Evolutionary conservation across 30 jellyfish, hydroid and myxozoan species (phyloP), one percentile per base, ranked within the genome.

Genomic region (Clytia hemisphaerica): DNA sequence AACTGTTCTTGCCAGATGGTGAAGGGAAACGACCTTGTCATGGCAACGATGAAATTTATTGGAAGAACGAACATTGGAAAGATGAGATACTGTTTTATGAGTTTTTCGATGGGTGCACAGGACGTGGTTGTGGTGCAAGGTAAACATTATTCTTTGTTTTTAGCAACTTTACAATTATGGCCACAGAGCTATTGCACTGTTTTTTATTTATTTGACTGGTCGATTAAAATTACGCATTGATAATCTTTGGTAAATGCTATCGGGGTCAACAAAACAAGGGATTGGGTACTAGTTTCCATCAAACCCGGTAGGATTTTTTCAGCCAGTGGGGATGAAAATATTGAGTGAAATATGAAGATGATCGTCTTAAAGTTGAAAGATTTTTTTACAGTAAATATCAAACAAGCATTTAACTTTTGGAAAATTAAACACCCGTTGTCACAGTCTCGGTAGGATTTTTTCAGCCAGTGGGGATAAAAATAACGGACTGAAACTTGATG

Each of bases 101-200:
- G 71, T 86, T 58, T 48, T 86, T 86, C 45, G 94, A 86, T 44
- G 93, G 83, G 18, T 93, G 79, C 32, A 78, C 87, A 30, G 96
- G 96, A 25, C 79, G 96, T 7, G 96, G 96, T 22, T 86, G 96
- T 31, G 96, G 96, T 10, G 96, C 96, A 3, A 86, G 93, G 96
- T 86, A 50, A 24, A 77, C 19, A 45, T 26, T 16, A 19, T 2
- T 7, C 33, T 1, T 38, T 49, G 1, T 14, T 57, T 4, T 34
- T 25, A 2, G 4, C 10, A 7, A 37, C 27, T 26, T 40, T 67
- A 28, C 64, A 10, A 59, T 25, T 1, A 4, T 40, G 53, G n/a
- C n/a, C n/a, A 10, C n/a, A 40, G 10, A 40, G 10, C 15, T 14
- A 53, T 24, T 15, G 14, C 0, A 53, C 9, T 10, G 16, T 59